A percentile compares a stretch with the other conserved stretches of the same genome.
Conservation (phyloP, 2,797 vertebrate species). For the Coluber constrictor region DNA sequence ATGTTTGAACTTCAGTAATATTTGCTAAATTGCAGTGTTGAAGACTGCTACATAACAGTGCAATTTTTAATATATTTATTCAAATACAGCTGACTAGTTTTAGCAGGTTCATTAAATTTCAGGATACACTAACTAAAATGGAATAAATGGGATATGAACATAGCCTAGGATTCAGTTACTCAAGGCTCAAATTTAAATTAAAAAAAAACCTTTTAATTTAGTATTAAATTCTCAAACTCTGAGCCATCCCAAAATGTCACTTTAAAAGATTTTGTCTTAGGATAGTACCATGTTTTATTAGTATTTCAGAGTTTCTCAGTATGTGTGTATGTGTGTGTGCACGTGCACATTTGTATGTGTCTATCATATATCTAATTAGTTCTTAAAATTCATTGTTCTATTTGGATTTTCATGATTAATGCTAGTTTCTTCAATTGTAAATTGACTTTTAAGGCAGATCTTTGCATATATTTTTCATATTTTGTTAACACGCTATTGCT, state of each 20-base stretch:
- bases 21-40: not conserved
- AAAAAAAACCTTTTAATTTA: not conserved
- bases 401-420: not conserved
- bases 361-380: not conserved
- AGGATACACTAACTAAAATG: not conserved
- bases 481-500: not conserved
- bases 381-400: not conserved
- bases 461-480: not conserved
- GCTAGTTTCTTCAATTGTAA: not conserved
- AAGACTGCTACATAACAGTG: not conserved
- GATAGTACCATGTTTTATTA: not conserved
- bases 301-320: not conserved
- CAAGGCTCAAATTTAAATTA: not conserved
- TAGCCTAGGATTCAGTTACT: not conserved
- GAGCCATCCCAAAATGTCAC: not conserved
- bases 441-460: not conserved
- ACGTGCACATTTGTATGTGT: too few species aligned
- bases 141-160: not conserved
- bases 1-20: not conserved
- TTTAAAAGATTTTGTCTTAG: not conserved
- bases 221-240: not conserved
- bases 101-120: not conserved
- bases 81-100: not conserved
- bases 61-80: not conserved
- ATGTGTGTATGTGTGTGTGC: too few species aligned